Evolutionary conservation across 2,797 vertebrate species (phyloP), one percentile per base, ranked within the genome.

Genomic region (Borostomias antarcticus): DNA sequence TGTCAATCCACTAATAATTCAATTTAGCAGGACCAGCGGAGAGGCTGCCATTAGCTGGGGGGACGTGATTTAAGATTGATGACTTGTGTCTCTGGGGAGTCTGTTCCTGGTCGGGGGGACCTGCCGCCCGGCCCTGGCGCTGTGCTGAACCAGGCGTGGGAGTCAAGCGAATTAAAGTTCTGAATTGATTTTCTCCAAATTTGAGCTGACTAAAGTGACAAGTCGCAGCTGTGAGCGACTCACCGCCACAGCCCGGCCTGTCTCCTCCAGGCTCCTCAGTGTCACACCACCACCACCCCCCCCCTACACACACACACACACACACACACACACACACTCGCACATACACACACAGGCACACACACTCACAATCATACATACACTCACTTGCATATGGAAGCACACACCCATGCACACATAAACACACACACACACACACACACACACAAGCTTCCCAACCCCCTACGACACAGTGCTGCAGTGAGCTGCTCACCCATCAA

Each of bases 11-110:
- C 88, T 91, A 90, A 91, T 93, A 93, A 93, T 92, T 93, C 84
- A 92, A 91, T 91, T 89, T 88, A 92, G 88, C 89, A 90, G 91
- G 76, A 80, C 84, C 84, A 32, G 68, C 87, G 82, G 82, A 77
- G 82, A 81, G 69, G 79, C 86, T 87, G 89, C 90, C 90, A 92
- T 93, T 93, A 93, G 89, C 88, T 91, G 87, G 86, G 83, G 89
- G 85, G 85, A 89, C 82, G 79, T 89, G 88, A 92, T 91, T 92
- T 91, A 91, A 92, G 90, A 93, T 93, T 93, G 92, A 93, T 93
- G 91, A 92, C 88, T 93, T 91, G 85, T 88, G 89, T 90, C 91
- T 84, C 88, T 69, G 29, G 89, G 86, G 90, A 92, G 87, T 86
- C 71, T 77, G 79, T 84, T 87, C 82, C 73, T 21, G 29, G 59